Percentiles rank a stretch among this genome's conserved stretches.
phyloP scores from a whole-genome alignment of 1,140 invertebrate genomes.

The Drosophila watanabei region DNA sequence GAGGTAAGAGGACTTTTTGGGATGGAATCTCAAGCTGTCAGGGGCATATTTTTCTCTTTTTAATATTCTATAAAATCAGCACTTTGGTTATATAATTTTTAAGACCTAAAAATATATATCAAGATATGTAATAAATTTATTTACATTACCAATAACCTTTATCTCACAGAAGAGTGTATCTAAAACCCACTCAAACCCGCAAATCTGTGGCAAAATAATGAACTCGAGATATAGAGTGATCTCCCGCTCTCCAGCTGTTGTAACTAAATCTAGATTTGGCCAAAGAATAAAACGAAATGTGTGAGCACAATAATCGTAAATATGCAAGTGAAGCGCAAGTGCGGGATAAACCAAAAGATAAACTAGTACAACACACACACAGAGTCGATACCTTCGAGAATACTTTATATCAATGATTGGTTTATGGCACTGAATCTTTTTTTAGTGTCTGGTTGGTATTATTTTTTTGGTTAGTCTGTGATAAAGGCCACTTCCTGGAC shows the following conservation, averaged over 20 bases:
- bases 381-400: slow-evolving; percentile 22
- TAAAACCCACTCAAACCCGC: slow-evolving; percentile 19
- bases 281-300: slow-evolving; percentile 37
- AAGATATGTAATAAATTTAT: not conserved
- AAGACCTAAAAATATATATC: rapidly evolving
- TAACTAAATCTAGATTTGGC: slow-evolving; percentile 42
- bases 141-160: not conserved
- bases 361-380: slow-evolving; percentile 5
- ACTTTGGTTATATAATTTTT: not conserved
- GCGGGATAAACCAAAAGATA: slow-evolving; percentile 28
- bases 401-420: slow-evolving; percentile 50
- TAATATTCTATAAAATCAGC: not conserved
- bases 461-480: not conserved
- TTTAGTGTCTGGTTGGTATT: slow-evolving; percentile 9
- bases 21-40: not conserved
- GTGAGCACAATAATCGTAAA: slow-evolving; percentile 58
- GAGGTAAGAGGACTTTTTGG: not conserved
- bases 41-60: not conserved
- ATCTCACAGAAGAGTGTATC: slow-evolving; percentile 7
- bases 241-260: slow-evolving; percentile 5
- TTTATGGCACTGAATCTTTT: slow-evolving; percentile 27
- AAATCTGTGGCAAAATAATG: slow-evolving; percentile 55
- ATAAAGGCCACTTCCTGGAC: slow-evolving; percentile 25
- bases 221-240: slow-evolving; percentile 37
- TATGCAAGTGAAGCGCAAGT: slow-evolving; percentile 50